Percentiles rank a stretch among this genome's conserved stretches.
These are phyloP conservation scores for Parnassius orleans DNA, from an alignment of 2,888 invertebrate genomes.

Conservation along the genomic window DNA sequence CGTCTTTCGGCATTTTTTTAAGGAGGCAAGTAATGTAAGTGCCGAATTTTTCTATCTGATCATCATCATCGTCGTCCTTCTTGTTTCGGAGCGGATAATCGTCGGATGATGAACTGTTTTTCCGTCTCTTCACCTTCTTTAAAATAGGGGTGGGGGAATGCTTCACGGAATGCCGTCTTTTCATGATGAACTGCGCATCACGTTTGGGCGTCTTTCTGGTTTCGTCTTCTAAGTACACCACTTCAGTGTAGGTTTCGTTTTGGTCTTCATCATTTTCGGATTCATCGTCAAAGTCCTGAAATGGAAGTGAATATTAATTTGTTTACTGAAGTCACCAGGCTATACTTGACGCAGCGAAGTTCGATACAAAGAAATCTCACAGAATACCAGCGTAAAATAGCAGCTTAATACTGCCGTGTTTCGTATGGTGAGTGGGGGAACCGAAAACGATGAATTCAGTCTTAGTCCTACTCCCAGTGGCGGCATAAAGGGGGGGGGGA, in stretches of 20 bases:
- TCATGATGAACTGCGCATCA: not conserved
- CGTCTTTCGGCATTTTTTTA: slow-evolving; percentile 46
- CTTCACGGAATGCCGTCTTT: slow-evolving; percentile 1
- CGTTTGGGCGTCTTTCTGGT: slow-evolving; percentile 1
- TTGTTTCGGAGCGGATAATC: slow-evolving; percentile 3
- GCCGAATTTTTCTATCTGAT: slow-evolving; percentile 49
- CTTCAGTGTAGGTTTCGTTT: slow-evolving; percentile 30
- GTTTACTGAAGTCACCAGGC: too few relatives aligned
- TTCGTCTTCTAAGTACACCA: slow-evolving; percentile 32
- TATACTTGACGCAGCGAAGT: too few relatives aligned
- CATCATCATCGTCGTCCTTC: slow-evolving; percentile 27
- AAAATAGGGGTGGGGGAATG: not conserved
- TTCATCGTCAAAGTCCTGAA: slow-evolving; percentile 20
- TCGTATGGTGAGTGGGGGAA: too few relatives aligned
- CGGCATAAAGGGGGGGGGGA: too few relatives aligned
- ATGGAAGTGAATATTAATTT: not conserved
- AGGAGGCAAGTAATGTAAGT: slow-evolving; percentile 52
- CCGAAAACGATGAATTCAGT: too few relatives aligned
- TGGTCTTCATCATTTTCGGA: slow-evolving; percentile 25
- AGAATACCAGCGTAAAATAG: too few relatives aligned
- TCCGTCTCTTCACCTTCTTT: slow-evolving; percentile 12
- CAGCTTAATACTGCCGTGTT: too few relatives aligned
- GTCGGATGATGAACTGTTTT: slow-evolving; percentile 3
- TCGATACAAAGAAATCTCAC: too few relatives aligned
- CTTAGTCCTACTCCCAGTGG: too few relatives aligned